Evolutionary conservation across 2,113 vertebrate species (phyloP).

Genomic region (Sus scrofa): T2T-Sscrofa CM000823.6:16005001-16005500

Average conservation of each 20-base stretch:
- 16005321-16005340: neutral
- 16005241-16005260: neutral
- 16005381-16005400: neutral
- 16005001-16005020: neutral
- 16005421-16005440: neutral
- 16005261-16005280: neutral
- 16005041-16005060: neutral
- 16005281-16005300: neutral
- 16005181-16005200: neutral
- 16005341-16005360: neutral
- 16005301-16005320: neutral
- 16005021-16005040: neutral
- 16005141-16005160: neutral
- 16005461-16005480: neutral
- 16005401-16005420: neutral
- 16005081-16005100: neutral
- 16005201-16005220: neutral
- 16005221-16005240: neutral
- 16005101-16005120: neutral
- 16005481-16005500: conserved; percentile 17
- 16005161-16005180: neutral
- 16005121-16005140: neutral
- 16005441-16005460: conserved; percentile 8
- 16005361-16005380: neutral
- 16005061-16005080: neutral